Evolutionary conservation across 2,888 invertebrate genomes (phyloP), one percentile per base, ranked within the genome.

Genomic region (Holacanthella duospinosa): DNA sequence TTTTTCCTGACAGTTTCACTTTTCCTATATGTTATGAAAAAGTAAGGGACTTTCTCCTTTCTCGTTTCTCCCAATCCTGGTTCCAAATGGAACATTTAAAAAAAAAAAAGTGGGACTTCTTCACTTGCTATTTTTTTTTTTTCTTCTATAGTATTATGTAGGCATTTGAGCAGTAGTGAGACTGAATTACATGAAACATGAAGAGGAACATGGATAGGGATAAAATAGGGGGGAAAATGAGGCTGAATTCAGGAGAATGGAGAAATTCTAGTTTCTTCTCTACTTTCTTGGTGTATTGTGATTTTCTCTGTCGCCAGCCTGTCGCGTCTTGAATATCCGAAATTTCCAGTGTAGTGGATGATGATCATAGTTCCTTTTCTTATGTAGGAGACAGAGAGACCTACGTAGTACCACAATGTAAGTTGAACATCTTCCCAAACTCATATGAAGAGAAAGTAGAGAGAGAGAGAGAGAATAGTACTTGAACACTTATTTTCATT

Each of bases 231-330:
- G n/a, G 60, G 60, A 60, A 60, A 44, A 57, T 55, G 64, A 58
- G 57, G 56, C 56, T 59, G 59, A 62, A 59, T 28, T 12, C 9
- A 36, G 16, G 36, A 36, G 36, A 48, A 16, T 48, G 48, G 48
- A 48, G 19, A 4, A n/a, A 4, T 21, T 21, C 21, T 21, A n/a
- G 12, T 48, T 21, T 48, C 48, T 48, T 21, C 48, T 9, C 4
- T 9, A 21, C 36, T 36, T 66, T 65, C 63, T 59, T 57, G 61
- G 65, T 68, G 68, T 67, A 66, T 67, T 68, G 68, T 68, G 66
- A 68, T 68, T 68, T 68, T 66, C 67, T 67, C 60, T 68, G 68
- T 65, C 68, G 68, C 68, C 68, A 66, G 68, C 63, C 65, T 68
- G 68, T 67, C 67, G 68, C 64, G 63, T 56, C 64, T 64, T 64